These are phyloP conservation scores for Eupsilia transversa DNA, from an alignment of 2,888 invertebrate species.

Conservation along the genomic window DNA sequence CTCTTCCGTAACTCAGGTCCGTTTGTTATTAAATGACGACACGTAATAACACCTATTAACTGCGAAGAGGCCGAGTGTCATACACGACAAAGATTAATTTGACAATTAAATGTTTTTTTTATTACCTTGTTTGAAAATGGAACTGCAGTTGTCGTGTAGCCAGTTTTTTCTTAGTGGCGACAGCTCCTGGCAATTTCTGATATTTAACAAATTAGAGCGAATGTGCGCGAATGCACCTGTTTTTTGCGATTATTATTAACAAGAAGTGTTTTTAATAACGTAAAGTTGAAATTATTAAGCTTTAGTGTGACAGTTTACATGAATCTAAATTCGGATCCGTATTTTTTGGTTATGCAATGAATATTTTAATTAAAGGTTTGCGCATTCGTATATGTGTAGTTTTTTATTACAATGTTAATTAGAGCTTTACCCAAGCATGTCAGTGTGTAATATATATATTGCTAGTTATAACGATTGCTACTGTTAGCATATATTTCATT, in stretches of 20 bases:
- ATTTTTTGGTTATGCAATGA: constrained; percentile 34
- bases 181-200: constrained; percentile 52
- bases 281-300: constrained; percentile 16
- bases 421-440: constrained; percentile 40
- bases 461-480: constrained; percentile 31
- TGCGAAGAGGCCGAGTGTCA: constrained; percentile 73
- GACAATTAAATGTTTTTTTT: constrained; percentile 66
- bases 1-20: constrained; percentile 78
- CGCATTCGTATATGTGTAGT: constrained; percentile 13
- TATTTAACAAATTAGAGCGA: constrained; percentile 60
- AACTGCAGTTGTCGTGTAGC: constrained; percentile 26
- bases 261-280: constrained; percentile 24
- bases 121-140: constrained; percentile 50
- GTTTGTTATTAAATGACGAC: constrained; percentile 82
- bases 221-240: constrained; percentile 48
- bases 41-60: constrained; percentile 82
- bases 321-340: constrained; percentile 12
- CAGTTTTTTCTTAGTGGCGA: constrained; percentile 51
- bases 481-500: constrained; percentile 29
- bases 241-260: constrained; percentile 41
- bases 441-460: constrained; percentile 32
- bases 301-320: constrained; percentile 25
- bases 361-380: constrained; percentile 52
- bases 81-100: constrained; percentile 76
- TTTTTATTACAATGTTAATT: constrained; percentile 47